Evolutionary conservation across 1,140 invertebrate species (phyloP).

Genomic region (Penaeus japonicus): DNA sequence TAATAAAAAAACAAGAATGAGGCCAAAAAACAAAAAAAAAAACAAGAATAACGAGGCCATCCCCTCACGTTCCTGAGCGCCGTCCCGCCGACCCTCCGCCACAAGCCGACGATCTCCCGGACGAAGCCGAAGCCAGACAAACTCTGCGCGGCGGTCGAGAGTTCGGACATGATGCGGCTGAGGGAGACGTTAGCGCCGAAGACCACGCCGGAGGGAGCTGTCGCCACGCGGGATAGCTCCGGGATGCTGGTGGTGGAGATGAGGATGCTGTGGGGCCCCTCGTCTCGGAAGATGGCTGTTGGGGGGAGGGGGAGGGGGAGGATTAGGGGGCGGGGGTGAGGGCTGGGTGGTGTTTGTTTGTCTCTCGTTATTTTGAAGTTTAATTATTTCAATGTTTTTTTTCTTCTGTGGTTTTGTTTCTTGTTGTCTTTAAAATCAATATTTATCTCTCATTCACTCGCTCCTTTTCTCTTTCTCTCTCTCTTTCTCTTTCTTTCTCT

Average conservation of each 20-base stretch:
- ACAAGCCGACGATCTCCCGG: constrained; percentile 59
- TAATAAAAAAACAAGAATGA: no score
- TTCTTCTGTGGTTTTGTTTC: no score
- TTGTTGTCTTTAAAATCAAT: no score
- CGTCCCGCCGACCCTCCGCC: not conserved
- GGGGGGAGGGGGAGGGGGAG: no score
- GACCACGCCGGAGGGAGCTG: not conserved
- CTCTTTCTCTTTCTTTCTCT: no score
- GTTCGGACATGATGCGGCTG: constrained; percentile 49
- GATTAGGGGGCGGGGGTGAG: constrained; percentile 61
- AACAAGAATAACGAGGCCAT: no score
- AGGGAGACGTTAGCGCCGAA: constrained; percentile 59
- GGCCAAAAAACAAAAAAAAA: no score
- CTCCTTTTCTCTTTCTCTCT: no score
- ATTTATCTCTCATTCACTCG: no score
- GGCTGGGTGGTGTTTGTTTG: not conserved
- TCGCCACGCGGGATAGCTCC: constrained; percentile 57
- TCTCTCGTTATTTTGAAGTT: no score
- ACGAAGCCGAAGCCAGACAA: constrained; percentile 58
- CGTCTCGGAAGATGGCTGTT: constrained; percentile 43
- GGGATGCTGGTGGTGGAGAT: constrained; percentile 63
- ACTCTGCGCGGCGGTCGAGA: constrained; percentile 43
- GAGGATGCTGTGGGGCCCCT: constrained; percentile 62
- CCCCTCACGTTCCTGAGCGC: not conserved
- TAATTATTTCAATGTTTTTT: no score